A percentile compares a stretch with the other conserved stretches of the same genome.
Evolutionary conservation across 2,113 vertebrate genomes (phyloP).

Genomic region (Conger conger): DNA sequence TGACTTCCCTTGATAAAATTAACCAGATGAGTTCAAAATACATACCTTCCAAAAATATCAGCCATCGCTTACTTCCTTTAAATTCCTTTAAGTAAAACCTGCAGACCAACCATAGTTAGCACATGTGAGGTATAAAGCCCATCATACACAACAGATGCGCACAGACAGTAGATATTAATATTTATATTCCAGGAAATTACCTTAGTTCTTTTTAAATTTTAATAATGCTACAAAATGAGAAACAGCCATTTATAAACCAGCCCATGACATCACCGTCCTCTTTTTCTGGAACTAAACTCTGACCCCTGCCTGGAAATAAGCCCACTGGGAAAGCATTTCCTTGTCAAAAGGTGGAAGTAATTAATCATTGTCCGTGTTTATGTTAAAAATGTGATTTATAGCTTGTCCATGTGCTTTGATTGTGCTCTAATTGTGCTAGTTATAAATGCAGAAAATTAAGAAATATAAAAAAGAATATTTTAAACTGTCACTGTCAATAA

Average conservation of each 20-base stretch:
- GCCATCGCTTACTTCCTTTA: slow-evolving; percentile 72
- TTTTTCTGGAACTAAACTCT: slow-evolving; percentile 5
- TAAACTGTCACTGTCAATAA: neutral
- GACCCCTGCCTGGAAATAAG: slow-evolving; percentile 3
- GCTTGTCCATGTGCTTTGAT: neutral
- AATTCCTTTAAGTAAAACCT: slow-evolving; percentile 74
- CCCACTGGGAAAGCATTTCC: neutral
- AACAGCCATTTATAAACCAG: slow-evolving; percentile 5
- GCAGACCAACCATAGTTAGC: slow-evolving; percentile 53
- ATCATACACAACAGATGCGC: slow-evolving; percentile 26
- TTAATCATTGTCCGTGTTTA: neutral
- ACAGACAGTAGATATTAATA: slow-evolving; percentile 12
- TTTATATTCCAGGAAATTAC: neutral
- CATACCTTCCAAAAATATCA: slow-evolving; percentile 77
- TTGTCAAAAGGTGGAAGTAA: neutral
- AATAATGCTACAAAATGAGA: neutral
- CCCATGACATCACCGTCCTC: neutral
- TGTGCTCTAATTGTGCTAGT: neutral
- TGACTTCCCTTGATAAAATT: slow-evolving; percentile 61
- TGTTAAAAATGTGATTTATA: neutral
- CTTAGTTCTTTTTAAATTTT: neutral
- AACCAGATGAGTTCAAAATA: slow-evolving; percentile 61
- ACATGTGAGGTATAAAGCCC: slow-evolving; percentile 31
- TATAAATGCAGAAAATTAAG: neutral
- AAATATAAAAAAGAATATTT: neutral